phyloP scores from a whole-genome alignment of 2,797 vertebrate genomes.

The Melanotaenia boesemani region DNA sequence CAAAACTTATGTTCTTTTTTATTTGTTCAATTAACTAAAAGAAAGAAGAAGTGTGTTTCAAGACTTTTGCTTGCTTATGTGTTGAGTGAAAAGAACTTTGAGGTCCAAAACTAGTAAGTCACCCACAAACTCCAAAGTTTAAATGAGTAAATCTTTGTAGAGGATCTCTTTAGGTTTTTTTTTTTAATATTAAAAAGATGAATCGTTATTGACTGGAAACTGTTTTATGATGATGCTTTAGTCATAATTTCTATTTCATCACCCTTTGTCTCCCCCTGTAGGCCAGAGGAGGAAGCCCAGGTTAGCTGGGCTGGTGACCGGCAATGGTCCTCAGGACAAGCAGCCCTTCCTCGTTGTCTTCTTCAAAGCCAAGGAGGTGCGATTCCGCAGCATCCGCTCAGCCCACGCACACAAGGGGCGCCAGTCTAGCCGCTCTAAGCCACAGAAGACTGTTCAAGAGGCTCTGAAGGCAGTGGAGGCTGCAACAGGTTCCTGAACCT shows the following conservation, averaged over 20 bases:
- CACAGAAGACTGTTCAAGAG: slow-evolving; percentile 89
- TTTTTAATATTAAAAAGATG: no score
- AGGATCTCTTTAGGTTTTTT: no score
- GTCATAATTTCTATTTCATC: neutral
- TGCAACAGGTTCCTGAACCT: slow-evolving; percentile 78
- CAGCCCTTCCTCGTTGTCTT: slow-evolving; percentile 97
- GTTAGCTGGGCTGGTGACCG: slow-evolving; percentile 87
- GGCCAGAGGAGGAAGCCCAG: slow-evolving; percentile 90
- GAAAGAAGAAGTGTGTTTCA: no score
- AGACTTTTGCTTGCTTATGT: no score
- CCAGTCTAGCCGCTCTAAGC: slow-evolving; percentile 89
- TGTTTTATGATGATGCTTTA: no score
- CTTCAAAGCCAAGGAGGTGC: slow-evolving; percentile 94
- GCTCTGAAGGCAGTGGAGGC: slow-evolving; percentile 88
- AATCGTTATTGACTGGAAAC: no score
- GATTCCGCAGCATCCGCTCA: slow-evolving; percentile 91
- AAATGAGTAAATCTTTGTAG: no score
- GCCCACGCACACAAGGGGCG: slow-evolving; percentile 86
- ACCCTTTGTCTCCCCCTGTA: slow-evolving; percentile 67
- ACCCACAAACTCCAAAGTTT: no score
- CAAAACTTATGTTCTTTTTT: no score
- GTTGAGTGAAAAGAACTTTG: no score
- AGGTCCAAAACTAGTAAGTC: no score
- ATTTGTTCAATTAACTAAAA: no score
- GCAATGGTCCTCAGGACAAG: slow-evolving; percentile 89